Evolutionary conservation across 2,888 invertebrate genomes (phyloP).

Genomic region (Dicycla oo): DNA sequence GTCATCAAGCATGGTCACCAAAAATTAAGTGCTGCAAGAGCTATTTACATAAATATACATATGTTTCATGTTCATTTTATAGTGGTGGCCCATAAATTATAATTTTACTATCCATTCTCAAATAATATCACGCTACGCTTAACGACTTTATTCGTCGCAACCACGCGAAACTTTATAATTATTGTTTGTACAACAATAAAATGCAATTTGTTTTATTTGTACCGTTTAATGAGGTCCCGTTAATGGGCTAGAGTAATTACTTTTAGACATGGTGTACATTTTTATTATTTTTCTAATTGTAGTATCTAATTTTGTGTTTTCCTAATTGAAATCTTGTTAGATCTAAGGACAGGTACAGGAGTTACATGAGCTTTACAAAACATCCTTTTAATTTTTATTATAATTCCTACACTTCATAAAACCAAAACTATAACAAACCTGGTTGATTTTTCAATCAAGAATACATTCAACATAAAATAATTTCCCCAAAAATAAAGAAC

Average conservation of each 20-base stretch:
- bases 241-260: conserved; percentile 13
- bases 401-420: too few relatives aligned
- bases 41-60: conserved; percentile 3
- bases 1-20: neutral
- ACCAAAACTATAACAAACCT: too few relatives aligned
- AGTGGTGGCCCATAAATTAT: conserved; percentile 28
- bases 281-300: neutral
- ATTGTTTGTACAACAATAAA: conserved; percentile 49
- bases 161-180: conserved; percentile 60
- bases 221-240: conserved; percentile 16
- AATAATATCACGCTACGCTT: conserved; percentile 65
- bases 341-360: neutral
- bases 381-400: too few relatives aligned
- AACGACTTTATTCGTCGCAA: conserved; percentile 52
- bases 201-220: conserved; percentile 39
- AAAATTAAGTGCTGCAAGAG: neutral
- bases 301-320: neutral
- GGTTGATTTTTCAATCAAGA: neutral
- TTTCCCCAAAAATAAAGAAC: fast-evolving
- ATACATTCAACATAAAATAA: fast-evolving
- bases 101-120: conserved; percentile 47
- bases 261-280: neutral
- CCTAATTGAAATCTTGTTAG: neutral
- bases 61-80: conserved; percentile 33
- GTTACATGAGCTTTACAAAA: too few relatives aligned